phyloP scores from a whole-genome alignment of 1,140 invertebrate genomes.

The Lepidostoma basale region DNA sequence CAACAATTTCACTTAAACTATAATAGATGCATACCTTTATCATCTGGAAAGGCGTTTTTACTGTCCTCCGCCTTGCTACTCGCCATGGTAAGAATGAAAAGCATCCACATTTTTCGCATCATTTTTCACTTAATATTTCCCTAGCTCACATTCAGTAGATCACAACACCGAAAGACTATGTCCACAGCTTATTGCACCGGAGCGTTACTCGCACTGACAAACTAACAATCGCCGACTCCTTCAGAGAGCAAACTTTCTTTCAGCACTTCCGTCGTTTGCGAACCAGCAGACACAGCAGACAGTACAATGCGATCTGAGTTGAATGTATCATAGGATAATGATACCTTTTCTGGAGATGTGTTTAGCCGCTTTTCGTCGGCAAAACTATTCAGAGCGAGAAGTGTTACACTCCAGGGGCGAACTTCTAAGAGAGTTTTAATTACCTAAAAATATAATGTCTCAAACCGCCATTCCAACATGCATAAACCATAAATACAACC shows the following conservation, averaged over 20 bases:
- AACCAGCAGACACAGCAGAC: slow-evolving; percentile 6
- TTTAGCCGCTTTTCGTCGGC: slow-evolving; percentile 38
- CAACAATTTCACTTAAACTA: background rate
- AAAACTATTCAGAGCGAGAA: slow-evolving; percentile 44
- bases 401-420: background rate
- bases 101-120: slow-evolving; percentile 43
- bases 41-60: slow-evolving; percentile 18
- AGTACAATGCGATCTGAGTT: background rate
- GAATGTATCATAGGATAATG: slow-evolving; percentile 13
- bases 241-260: slow-evolving; percentile 28
- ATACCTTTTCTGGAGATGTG: slow-evolving; percentile 1
- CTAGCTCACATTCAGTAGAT: slow-evolving; percentile 1
- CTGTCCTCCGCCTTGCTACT: slow-evolving; percentile 37
- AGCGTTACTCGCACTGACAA: background rate
- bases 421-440: no score
- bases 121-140: no score
- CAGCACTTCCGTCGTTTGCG: slow-evolving; percentile 34
- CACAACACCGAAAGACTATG: background rate
- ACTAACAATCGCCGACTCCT: background rate
- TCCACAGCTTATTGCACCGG: background rate
- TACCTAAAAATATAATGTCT: no score
- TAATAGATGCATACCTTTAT: slow-evolving; percentile 30
- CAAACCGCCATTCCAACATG: no score
- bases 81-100: slow-evolving; percentile 43
- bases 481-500: no score